phyloP scores from a whole-genome alignment of 2,797 vertebrate species.

The Aplochiton taeniatus region DNA sequence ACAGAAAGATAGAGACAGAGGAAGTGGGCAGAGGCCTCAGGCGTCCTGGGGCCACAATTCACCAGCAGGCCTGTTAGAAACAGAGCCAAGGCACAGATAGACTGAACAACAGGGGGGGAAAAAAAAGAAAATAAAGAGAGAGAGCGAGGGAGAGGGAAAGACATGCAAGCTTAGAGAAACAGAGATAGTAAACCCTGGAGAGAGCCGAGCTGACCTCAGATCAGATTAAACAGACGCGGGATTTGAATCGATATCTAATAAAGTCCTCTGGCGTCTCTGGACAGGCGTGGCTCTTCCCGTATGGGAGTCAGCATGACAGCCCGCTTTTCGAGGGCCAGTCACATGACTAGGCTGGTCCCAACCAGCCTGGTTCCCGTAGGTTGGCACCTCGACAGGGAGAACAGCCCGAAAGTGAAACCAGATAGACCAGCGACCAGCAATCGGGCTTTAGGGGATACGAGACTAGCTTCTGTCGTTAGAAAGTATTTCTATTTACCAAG shows the following conservation, averaged over 20 bases:
- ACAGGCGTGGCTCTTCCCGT: slow-evolving; percentile 79
- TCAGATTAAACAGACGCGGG: slow-evolving; percentile 69
- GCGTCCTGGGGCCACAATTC: slow-evolving; percentile 59
- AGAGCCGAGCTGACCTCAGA: slow-evolving; percentile 45
- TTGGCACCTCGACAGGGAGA: not conserved
- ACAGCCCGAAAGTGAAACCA: not conserved
- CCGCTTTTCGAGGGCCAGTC: not conserved
- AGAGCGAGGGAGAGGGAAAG: slow-evolving; percentile 1
- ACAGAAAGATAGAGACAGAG: not conserved
- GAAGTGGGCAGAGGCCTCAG: slow-evolving; percentile 37
- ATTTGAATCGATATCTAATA: slow-evolving; percentile 95
- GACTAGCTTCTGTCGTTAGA: too few species aligned
- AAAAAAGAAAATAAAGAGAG: not conserved
- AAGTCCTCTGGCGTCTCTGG: slow-evolving; percentile 81
- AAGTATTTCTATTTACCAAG: too few species aligned
- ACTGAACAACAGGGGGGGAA: not conserved
- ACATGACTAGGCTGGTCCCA: not conserved
- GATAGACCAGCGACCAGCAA: too few species aligned
- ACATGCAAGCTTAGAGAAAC: slow-evolving; percentile 7
- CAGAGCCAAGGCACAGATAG: slow-evolving; percentile 65
- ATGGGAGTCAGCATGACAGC: slow-evolving; percentile 61
- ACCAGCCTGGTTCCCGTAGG: not conserved
- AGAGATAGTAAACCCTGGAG: slow-evolving; percentile 3
- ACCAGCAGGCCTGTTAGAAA: slow-evolving; percentile 21
- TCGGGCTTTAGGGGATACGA: too few species aligned